Base-by-base conservation (phyloP, 2,888 invertebrate genomes). In the Macrosiphum euphorbiae region DNA sequence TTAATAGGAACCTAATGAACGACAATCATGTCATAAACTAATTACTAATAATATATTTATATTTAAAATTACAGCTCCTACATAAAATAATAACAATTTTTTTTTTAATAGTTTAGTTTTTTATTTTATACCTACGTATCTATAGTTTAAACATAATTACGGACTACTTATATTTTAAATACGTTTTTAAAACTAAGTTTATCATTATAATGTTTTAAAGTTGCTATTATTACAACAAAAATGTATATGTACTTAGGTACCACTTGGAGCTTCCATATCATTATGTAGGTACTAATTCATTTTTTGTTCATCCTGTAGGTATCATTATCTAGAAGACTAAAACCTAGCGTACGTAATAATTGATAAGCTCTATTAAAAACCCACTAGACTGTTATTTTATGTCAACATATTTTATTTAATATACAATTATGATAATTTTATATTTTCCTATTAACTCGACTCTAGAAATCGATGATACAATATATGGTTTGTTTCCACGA, bases 401-500 rank as follows among this genome's bases (percentile, higher is more conserved):
- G 85, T 85, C 44, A 85, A 85, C 85, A 85, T 85, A 44, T 85
- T 85, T 44, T 26, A 44, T 85, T 44, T 44, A 44, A 44, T 85
- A 85, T 85, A 85, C 85, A 85, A 11, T 85, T 44, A 85, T 85
- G 26, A 85, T 85, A 44, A 78, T 44, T 44, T 24, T 44, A 85
- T 85, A 85, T 85, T 85, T 85, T 85, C 85, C 85, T 85, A 85
- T 85, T 41, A 85, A 85, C 44, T 10, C 44, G 41, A 28, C 26
- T 24, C 44, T 85, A 85, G 44, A 85, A 41, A 44, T 85, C 85
- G 44, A 85, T 85, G 26, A 26, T 85, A 85, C 85, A 41, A 85
- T 41, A 85, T 41, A 85, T 85, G 85, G 78, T 78, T 35, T 78
- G 26, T 41, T 85, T 85, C 85, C 44, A 85, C 44, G 85, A 85